These are phyloP conservation scores for Dromaius novaehollandiae DNA, from an alignment of 2,113 vertebrate species.

Conservation along the genomic window DNA sequence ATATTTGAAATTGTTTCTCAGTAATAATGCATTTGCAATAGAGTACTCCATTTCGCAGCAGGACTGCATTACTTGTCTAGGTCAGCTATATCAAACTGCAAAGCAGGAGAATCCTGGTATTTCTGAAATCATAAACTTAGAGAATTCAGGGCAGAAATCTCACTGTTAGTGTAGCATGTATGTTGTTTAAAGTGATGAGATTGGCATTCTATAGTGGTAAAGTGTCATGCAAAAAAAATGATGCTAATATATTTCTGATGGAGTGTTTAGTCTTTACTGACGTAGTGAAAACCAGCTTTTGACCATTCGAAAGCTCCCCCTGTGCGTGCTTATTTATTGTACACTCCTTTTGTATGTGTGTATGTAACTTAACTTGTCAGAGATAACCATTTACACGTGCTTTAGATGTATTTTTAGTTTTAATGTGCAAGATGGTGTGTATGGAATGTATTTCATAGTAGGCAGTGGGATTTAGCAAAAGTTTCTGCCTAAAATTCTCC, in stretches of 20 bases:
- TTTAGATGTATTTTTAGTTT: not conserved
- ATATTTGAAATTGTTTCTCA: not conserved
- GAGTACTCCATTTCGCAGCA: not conserved
- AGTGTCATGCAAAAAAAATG: not conserved
- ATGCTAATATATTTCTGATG: not conserved
- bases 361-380: not conserved
- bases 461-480: too few species aligned
- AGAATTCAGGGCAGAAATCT: not conserved
- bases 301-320: not conserved
- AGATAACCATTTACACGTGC: not conserved
- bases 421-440: not conserved
- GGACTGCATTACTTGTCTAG: not conserved
- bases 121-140: not conserved
- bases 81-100: not conserved
- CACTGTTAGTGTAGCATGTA: not conserved
- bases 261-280: not conserved
- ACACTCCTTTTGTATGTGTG: not conserved
- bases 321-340: not conserved
- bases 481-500: not conserved
- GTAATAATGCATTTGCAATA: not conserved
- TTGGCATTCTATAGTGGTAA: not conserved
- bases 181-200: not conserved
- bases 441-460: not conserved
- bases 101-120: not conserved
- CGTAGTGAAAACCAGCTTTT: not conserved